Base-by-base conservation (phyloP, 2,113 vertebrate species). In the Malurus melanocephalus region DNA sequence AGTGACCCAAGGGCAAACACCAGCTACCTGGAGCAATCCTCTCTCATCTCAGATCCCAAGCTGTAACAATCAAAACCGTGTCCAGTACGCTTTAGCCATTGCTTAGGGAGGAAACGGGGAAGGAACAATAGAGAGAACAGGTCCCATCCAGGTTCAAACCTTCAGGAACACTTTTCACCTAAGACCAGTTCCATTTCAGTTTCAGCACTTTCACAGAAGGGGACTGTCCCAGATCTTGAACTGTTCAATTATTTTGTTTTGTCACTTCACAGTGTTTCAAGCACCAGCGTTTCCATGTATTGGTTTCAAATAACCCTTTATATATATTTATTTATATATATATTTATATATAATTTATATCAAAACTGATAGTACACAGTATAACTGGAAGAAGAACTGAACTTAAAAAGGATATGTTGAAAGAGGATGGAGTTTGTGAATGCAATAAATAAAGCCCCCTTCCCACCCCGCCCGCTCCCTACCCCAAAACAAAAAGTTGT, bases 241-340 rank as follows among this genome's bases (percentile, higher is more conserved):
- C 96, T 95, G 97, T 97, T 98, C 94, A 89, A 32, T 71, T 75
- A 43, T 94, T 87, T 83, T 85, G 92, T 81, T 85, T 93, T 93
- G 96, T 97, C 96, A 96, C 97, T 98, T 99, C 99, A 99, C 99
- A 99, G 99, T 99, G 98, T 99, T 98, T 99, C 97, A 99, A 99
- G 99, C 99, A 99, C 99, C 99, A 99, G 98, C 98, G 98, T 98
- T 98, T 97, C 98, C 98, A 97, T 97, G 97, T 97, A 97, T 98
- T 98, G 98, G 97, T 98, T 98, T 98, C 98, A 97, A 98, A 98
- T 98, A 97, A 98, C 98, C 97, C 96, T 98, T 98, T 98, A 98
- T 96, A 97, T 98, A 97, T 97, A 96, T 97, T 97, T 97, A 98
- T 98, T 97, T 97, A 96, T 98, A 96, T 97, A 96, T 98, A 96